Base-by-base conservation (phyloP, 2,113 vertebrate genomes). In the Orientallactaga bullata region DNA sequence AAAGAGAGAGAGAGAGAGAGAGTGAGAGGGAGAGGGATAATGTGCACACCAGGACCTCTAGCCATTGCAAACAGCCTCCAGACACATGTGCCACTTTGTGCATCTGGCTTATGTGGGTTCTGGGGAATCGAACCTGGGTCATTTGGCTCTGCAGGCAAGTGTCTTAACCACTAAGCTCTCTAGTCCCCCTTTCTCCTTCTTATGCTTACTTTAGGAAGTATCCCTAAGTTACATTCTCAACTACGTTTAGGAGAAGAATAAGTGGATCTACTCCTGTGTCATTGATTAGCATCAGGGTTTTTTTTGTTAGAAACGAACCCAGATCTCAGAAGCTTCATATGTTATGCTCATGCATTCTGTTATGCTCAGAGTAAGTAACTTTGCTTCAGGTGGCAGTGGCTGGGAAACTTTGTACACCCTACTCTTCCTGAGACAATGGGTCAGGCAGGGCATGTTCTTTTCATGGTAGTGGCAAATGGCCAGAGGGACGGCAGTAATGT, bases 181-280 rank as follows among this genome's bases (percentile, higher is more conserved):
- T 83, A 60, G 42, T 8, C 42, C 8, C 42, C 42, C 8, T 47
- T 47, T 47, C 42, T 47, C 42, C 12, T 55, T 55, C 55, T 55
- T 55, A 16, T 63, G 32, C 63, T 47, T 66, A 32, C 10, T 78
- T 85, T 71, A 88, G 17, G 26, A 86, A 26, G 68, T 76, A 30
- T 95, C 26, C n/a, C 69, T 63, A 85, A 93, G 63, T 82, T 47
- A 55, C 20, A 60, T 71, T 80, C 42, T 95, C 13, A 71, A 11
- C 17, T 51, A 26, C 32, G 55, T 72, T 69, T 65, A 77, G 65
- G 42, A 35, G 13, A 83, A 83, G 6, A 66, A 24, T 51, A 61
- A 61, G 63, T 30, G 26, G 47, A 42, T 47, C 42, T 82, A 9
- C 58, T 37, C n/a, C 12, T 42, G 12, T 32, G 60, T n/a, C 39